phyloP scores from a whole-genome alignment of 2,888 invertebrate genomes.

The Napeogenes sylphis region DNA sequence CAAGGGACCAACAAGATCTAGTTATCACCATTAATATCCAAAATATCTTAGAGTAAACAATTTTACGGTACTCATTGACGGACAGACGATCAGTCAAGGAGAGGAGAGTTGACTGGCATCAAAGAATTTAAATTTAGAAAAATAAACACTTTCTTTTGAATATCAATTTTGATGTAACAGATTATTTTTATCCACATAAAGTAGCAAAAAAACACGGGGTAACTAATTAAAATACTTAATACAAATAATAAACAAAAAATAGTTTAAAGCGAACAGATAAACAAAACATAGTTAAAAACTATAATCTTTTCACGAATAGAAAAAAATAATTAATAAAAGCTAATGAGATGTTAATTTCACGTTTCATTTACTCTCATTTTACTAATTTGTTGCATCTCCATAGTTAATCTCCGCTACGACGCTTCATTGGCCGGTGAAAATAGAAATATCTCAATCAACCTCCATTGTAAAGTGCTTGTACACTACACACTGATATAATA shows the following conservation, averaged over 20 bases:
- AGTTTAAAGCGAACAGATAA: no score
- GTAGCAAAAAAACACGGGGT: no score
- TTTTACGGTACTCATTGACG: conserved; percentile 23
- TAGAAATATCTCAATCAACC: no score
- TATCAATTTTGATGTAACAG: background rate
- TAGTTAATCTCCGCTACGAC: conserved; percentile 5
- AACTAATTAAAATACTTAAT: no score
- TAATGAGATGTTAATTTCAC: conserved; percentile 33
- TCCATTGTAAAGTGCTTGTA: no score
- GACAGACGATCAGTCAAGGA: conserved; percentile 26
- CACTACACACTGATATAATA: no score
- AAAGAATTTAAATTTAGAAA: conserved; percentile 8
- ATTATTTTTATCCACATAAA: no score
- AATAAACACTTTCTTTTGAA: background rate
- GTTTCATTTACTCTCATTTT: conserved; percentile 27
- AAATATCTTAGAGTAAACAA: conserved; percentile 20
- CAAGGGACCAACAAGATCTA: no score
- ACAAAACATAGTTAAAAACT: no score
- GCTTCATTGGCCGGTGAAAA: conserved; percentile 11
- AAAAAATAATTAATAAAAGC: no score
- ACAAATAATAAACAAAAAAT: no score
- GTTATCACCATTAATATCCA: background rate
- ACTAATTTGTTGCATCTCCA: conserved; percentile 21
- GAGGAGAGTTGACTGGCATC: conserved; percentile 4
- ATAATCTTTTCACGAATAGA: no score